Percentiles rank a stretch among this genome's conserved stretches.
phyloP scores from a whole-genome alignment of 1,140 invertebrate genomes.

The Homarus americanus region DNA sequence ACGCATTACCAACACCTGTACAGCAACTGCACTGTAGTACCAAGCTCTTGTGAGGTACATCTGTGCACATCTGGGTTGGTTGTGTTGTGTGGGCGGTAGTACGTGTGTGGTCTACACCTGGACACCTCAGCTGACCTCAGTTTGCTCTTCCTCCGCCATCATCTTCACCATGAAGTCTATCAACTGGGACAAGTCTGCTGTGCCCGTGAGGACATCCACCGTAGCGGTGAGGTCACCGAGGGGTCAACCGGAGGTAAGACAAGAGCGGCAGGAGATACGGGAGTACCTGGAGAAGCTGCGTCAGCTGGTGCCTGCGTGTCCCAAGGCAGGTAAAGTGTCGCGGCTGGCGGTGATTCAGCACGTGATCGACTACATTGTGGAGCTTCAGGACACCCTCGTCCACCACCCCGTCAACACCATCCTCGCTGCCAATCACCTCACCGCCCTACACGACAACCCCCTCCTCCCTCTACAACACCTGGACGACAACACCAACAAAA shows the following conservation, averaged over 20 bases:
- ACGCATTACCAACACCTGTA: neutral
- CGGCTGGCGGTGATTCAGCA: slow-evolving; percentile 60
- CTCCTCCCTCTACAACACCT: slow-evolving; percentile 36
- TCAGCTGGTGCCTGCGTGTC: slow-evolving; percentile 61
- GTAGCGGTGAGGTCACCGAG: slow-evolving; percentile 19
- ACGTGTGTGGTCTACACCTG: slow-evolving; percentile 42
- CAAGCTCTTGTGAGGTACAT: neutral
- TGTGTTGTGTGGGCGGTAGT: slow-evolving; percentile 47
- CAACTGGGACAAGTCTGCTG: slow-evolving; percentile 35
- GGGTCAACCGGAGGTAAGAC: slow-evolving; percentile 49
- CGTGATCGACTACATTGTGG: slow-evolving; percentile 65
- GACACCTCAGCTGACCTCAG: slow-evolving; percentile 28
- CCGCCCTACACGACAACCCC: slow-evolving; percentile 25
- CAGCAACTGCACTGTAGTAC: neutral
- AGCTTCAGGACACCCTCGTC: slow-evolving; percentile 56
- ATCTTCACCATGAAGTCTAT: slow-evolving; percentile 29
- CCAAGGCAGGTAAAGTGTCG: slow-evolving; percentile 59
- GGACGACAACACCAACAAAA: slow-evolving; percentile 10
- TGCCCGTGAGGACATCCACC: neutral
- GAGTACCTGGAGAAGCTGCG: slow-evolving; percentile 65
- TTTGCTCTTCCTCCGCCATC: neutral
- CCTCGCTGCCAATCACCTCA: slow-evolving; percentile 8
- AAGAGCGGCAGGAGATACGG: slow-evolving; percentile 60
- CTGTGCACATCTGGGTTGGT: slow-evolving; percentile 40
- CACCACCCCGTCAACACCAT: slow-evolving; percentile 60